Base-by-base conservation (phyloP, 2,888 invertebrate genomes). In the Sminthurides aquaticus region DNA sequence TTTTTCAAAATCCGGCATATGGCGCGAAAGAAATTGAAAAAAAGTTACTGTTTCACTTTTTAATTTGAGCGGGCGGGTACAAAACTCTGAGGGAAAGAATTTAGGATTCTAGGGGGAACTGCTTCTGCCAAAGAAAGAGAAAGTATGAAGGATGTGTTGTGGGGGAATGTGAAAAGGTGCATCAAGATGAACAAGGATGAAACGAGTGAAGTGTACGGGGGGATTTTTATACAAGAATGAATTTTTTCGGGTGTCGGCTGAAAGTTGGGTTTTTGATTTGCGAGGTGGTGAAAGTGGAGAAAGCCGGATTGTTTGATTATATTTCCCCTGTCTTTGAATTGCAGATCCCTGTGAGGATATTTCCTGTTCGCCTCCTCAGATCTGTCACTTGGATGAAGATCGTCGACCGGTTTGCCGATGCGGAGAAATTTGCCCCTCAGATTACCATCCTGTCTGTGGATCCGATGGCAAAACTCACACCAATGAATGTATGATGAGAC, bases 311-410 rank as follows among this genome's bases (percentile, higher is more conserved):
- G 43, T 5, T 15, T 34, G 43, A 34, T 43, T 55, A 20, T 24
- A 26, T 29, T 55, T 22, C 27, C 49, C 49, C 24, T n/a, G 18
- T 57, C 3, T 20, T 55, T 28, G 25, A 65, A 75, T 80, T 81
- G 57, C 81, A 93, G 93, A 93, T 84, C 93, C 93, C 0, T 93
- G 93, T 79, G 84, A 85, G 49, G 87, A 85, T 64, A 84, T 89
- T 72, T 83, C 85, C 76, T 93, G 93, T 79, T 82, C 85, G 29
- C 85, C 87, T 71, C 87, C 88, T 28, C 88, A 91, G 77, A 83
- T 90, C 66, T 93, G 93, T 80, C 90, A 89, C 78, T 81, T 93
- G 79, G 89, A 90, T 79, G 85, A 84, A 74, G 84, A 86, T 61
- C 84, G 92, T 55, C 84, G 86, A 71, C 89, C 92, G 0, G 83